phyloP scores from a whole-genome alignment of 2,797 vertebrate species.

The Acanthis flammea region DNA sequence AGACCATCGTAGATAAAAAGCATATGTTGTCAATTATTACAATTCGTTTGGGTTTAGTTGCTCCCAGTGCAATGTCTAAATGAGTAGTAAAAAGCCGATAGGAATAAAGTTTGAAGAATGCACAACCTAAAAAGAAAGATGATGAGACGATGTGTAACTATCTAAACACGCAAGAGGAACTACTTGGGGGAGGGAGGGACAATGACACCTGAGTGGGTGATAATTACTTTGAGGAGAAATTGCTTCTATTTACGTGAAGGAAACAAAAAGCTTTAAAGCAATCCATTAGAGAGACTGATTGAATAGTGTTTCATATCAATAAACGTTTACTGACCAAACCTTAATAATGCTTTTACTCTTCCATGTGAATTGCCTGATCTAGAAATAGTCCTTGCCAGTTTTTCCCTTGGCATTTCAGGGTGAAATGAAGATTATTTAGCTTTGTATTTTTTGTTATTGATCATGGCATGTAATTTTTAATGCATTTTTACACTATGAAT shows the following conservation, averaged over 20 bases:
- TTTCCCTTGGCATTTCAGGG: neutral
- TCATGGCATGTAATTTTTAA: neutral
- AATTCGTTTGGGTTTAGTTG: neutral
- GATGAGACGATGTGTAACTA: accelerated
- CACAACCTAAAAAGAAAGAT: neutral
- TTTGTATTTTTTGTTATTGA: neutral
- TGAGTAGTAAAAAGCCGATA: neutral
- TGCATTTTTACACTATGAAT: neutral
- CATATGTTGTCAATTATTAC: neutral
- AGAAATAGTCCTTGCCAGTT: neutral
- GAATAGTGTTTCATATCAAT: neutral
- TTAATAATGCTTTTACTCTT: neutral
- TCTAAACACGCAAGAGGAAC: neutral
- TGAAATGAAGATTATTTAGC: neutral
- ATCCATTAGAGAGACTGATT: neutral
- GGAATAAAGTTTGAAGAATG: neutral
- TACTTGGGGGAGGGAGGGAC: neutral
- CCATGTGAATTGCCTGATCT: neutral
- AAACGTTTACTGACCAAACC: neutral
- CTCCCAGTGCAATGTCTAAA: neutral
- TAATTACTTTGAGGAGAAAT: neutral
- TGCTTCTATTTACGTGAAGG: neutral
- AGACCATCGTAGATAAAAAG: neutral
- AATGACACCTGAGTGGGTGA: neutral
- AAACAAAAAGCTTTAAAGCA: neutral